These are phyloP conservation scores for Galeopterus variegatus DNA, from an alignment of 2,113 vertebrate genomes.

Conservation along the genomic window DNA sequence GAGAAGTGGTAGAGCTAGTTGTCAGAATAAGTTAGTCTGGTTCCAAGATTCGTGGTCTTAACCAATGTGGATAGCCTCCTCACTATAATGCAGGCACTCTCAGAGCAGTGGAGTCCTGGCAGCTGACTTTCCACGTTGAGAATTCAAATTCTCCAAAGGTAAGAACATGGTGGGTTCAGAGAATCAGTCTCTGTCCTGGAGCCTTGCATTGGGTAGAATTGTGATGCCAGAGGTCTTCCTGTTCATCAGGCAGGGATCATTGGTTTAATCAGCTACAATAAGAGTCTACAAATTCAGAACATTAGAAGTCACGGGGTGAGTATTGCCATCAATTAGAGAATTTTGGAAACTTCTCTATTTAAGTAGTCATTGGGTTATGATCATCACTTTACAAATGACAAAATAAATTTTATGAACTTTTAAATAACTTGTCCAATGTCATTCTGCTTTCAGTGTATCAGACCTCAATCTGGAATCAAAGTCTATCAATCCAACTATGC, in stretches of 20 bases:
- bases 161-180: neutral
- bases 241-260: neutral
- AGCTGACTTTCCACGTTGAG: neutral
- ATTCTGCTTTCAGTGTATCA: neutral
- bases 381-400: neutral
- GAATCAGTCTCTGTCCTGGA: neutral
- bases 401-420: neutral
- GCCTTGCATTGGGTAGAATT: neutral
- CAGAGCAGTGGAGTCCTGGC: neutral
- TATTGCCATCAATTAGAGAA: neutral
- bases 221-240: neutral
- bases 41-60: neutral
- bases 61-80: neutral
- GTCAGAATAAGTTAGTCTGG: neutral
- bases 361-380: neutral
- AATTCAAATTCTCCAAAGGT: neutral
- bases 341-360: neutral
- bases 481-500: neutral
- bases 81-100: neutral
- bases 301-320: neutral
- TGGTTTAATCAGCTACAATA: neutral
- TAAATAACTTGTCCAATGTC: neutral
- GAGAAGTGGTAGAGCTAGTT: neutral
- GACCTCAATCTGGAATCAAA: neutral
- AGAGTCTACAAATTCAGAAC: neutral